Evolutionary conservation across 2,888 invertebrate species (phyloP), one percentile per base, ranked within the genome.

Genomic region (Perdita meconis): DNA sequence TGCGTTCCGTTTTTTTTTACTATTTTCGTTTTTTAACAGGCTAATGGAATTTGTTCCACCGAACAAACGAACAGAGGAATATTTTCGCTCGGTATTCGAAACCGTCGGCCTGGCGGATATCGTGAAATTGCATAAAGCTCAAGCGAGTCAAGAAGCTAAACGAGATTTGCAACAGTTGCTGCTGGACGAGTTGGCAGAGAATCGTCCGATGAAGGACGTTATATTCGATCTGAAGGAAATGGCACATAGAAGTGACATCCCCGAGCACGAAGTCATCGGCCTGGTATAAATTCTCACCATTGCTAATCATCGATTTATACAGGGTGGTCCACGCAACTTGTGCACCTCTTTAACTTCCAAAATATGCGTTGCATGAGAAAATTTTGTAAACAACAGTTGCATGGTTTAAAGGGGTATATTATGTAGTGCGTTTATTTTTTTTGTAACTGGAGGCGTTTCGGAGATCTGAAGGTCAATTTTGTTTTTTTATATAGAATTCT

Each of bases 11-110:
- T n/a, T n/a, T n/a, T 12, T 57, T 16, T 22, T 1, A 8, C 24
- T 16, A 38, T 67, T 55, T 6, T 53, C 5, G 38, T 26, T 79
- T 12, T 57, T 22, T 1, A 24, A 56, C 40, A 97, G 97, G 92
- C 93, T 98, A 91, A 95, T 97, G 95, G 98, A 98, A 93, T 97
- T 98, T 93, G 96, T 98, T 92, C 98, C 98, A 82, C 95, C 96
- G 89, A 98, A 98, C 93, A 98, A 98, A 91, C 96, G 98, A 91
- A 97, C 97, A 89, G 97, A 97, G 93, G 97, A 97, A 89, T 96
- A 96, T 92, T 96, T 98, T 93, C 95, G 96, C 88, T 93, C 95
- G 86, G 94, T 95, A 88, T 97, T 97, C 93, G 95, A 95, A 86
- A 95, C 96, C 71, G 96, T 96, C 88, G 97, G 96, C 30, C 94